Conservation (phyloP, 2,888 invertebrate species). For the Drosophila falleni region DNA sequence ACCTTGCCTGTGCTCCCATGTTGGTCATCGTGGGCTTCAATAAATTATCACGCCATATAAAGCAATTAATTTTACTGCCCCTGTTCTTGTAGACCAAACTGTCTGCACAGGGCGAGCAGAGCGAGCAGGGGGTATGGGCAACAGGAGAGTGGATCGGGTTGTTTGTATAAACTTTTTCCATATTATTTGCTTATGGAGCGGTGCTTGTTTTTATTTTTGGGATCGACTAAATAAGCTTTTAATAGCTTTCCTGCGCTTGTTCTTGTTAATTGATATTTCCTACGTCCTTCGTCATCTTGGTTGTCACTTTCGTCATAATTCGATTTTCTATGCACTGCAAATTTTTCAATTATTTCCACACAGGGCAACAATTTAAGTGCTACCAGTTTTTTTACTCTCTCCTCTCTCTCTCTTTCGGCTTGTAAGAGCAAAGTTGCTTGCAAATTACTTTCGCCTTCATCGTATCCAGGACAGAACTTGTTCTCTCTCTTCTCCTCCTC, state of each 20-base stretch:
- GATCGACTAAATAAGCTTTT: slow-evolving; percentile 76
- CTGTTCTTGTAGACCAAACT: slow-evolving; percentile 40
- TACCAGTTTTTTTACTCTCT: slow-evolving; percentile 1
- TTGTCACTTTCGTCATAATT: slow-evolving; percentile 71
- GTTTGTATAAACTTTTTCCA: slow-evolving; percentile 56
- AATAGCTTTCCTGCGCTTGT: slow-evolving; percentile 69
- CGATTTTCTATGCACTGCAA: slow-evolving; percentile 67
- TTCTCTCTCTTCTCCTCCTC: slow-evolving; percentile 8
- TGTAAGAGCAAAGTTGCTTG: slow-evolving; percentile 60
- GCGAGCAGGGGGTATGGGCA: background rate
- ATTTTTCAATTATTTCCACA: slow-evolving; percentile 77
- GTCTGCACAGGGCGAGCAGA: slow-evolving; percentile 19
- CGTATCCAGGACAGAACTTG: slow-evolving; percentile 29
- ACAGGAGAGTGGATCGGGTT: slow-evolving; percentile 17
- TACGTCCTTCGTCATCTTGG: slow-evolving; percentile 28
- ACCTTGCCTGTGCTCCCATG: slow-evolving; percentile 69
- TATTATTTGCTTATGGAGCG: slow-evolving; percentile 57
- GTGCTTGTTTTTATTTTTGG: slow-evolving; percentile 46
- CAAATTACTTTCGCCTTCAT: slow-evolving; percentile 78
- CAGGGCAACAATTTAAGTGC: slow-evolving; percentile 47
- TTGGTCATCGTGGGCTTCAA: slow-evolving; percentile 82
- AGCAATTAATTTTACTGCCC: slow-evolving; percentile 83
- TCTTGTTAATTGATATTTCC: slow-evolving; percentile 74
- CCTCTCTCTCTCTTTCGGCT: slow-evolving; percentile 14
- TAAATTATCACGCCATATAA: slow-evolving; percentile 85